Evolutionary conservation across 2,888 invertebrate genomes (phyloP), one percentile per base, ranked within the genome.

Genomic region (Carcina quercana): DNA sequence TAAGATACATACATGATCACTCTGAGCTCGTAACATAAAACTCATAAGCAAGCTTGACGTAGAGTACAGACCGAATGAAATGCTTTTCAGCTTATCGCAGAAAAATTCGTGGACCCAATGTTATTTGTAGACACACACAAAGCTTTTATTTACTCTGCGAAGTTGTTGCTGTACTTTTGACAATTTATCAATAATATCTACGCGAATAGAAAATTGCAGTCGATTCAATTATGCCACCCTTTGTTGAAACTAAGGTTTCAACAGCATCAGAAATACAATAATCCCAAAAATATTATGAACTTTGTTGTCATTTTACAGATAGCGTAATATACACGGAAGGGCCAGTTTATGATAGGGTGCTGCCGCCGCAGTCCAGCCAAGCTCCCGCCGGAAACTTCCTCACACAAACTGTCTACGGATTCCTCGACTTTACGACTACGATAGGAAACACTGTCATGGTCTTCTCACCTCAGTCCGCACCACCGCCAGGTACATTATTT

Each of bases 401-500:
- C 42, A 96, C 96, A 12, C 95, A 96, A 76, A 96, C 96, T 0
- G 96, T 96, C 28, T 96, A 96, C 59, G 96, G 96, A 32, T 96
- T 96, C 74, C 82, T 96, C 47, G 96, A 96, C 75, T 96, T 96
- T 71, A 95, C 95, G 30, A 96, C 96, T 1, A 96, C 95, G 3
- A 95, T 96, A 55, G 96, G 95, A 40, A 94, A 95, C 67, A 96
- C 96, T 8, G 92, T 96, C 31, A 96, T 96, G 94, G 91, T 96
- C 19, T 96, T 96, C 72, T 96, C 95, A 1, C 96, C 96, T 0
- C 91, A 95, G 53, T 95, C 93, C 53, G 89, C 90, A 13, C 89
- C 92, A 13, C 74, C 88, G 63, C 85, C 89, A 82, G 91, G 92
- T 91, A 67, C 10, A 13, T 30, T 45, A 37, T 29, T 30, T 27